Percentiles rank a stretch among this genome's conserved stretches.
phyloP scores from a whole-genome alignment of 2,797 vertebrate genomes.

The Intellagama lesueurii region DNA sequence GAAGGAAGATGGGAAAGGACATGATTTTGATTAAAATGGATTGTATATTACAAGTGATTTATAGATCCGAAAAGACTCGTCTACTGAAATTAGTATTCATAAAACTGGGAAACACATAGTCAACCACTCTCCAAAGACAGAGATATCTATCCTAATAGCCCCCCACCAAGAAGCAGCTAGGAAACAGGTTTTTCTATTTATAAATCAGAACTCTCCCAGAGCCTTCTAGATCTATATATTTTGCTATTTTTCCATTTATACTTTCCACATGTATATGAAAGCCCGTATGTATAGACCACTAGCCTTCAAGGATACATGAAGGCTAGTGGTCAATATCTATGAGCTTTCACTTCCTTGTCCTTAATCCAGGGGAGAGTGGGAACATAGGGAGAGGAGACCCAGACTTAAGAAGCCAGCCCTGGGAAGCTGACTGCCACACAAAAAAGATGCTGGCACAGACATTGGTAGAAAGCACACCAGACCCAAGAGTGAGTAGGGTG shows the following conservation, averaged over 20 bases:
- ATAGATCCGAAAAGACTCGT: background rate
- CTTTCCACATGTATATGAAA: background rate
- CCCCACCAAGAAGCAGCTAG: background rate
- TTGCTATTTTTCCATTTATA: background rate
- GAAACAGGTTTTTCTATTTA: background rate
- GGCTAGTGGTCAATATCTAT: no score
- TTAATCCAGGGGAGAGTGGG: no score
- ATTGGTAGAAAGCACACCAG: no score
- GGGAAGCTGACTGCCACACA: no score
- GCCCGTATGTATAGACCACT: background rate
- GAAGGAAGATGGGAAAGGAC: no score
- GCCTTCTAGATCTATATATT: background rate
- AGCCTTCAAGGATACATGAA: constrained; percentile 4
- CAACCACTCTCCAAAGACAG: background rate
- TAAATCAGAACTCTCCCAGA: background rate
- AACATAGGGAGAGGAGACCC: no score
- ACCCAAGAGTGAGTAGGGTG: no score
- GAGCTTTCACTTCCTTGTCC: no score
- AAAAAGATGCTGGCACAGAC: no score
- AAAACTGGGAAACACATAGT: background rate
- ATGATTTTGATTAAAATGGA: background rate
- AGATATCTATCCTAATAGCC: background rate
- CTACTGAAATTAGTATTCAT: background rate
- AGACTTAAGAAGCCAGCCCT: no score
- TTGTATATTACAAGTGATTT: background rate